Conservation (phyloP, 2,888 invertebrate genomes). For the Cerastoderma edule region DNA sequence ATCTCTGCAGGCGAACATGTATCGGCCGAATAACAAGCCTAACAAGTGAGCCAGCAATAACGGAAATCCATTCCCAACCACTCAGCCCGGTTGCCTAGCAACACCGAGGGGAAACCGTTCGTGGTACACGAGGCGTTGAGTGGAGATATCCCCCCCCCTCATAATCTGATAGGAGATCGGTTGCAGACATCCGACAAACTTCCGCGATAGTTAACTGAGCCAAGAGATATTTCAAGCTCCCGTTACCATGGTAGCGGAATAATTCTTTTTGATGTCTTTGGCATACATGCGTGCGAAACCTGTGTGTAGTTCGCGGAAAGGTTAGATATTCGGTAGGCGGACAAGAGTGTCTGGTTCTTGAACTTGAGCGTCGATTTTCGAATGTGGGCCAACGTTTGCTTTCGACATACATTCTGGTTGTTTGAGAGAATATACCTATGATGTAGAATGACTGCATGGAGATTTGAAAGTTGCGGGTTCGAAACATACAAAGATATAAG, state of each 20-base stretch:
- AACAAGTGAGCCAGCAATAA: constrained; percentile 2
- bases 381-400: too few relatives aligned
- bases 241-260: constrained; percentile 57
- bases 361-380: too few relatives aligned
- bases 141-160: constrained; percentile 19
- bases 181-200: constrained; percentile 22
- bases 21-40: too few relatives aligned
- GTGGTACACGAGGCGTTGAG: constrained; percentile 6
- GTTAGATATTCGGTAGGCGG: too few relatives aligned
- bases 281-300: constrained; percentile 44
- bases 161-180: constrained; percentile 25
- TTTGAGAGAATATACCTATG: too few relatives aligned
- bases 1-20: too few relatives aligned
- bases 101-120: constrained; percentile 14
- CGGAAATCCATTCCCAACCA: constrained; percentile 27
- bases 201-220: constrained; percentile 15
- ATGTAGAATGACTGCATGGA: too few relatives aligned
- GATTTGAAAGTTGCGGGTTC: too few relatives aligned
- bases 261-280: constrained; percentile 63
- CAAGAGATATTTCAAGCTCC: constrained; percentile 34
- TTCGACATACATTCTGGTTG: too few relatives aligned
- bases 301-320: neutral
- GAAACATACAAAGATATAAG: too few relatives aligned
- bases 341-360: too few relatives aligned
- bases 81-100: constrained; percentile 14